Base-by-base conservation (phyloP, 2,797 vertebrate species). In the Chelidonichthys spinosus region DNA sequence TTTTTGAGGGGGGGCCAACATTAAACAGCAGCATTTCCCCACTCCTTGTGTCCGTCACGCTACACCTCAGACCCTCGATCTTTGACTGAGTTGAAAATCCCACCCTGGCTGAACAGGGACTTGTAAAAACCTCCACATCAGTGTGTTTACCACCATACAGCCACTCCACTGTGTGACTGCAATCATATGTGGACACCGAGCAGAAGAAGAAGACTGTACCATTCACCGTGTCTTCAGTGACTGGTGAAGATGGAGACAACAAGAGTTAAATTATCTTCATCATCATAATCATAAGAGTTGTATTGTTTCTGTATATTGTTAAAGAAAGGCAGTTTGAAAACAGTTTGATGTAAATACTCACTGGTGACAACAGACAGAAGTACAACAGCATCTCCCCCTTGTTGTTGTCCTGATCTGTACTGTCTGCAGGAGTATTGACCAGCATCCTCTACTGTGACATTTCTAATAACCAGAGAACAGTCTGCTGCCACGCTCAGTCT, bases 361-460 rank as follows among this genome's bases (percentile, higher is more conserved):
- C 82, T 43, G 39, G 0, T 11, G 3, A 78, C 7, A 13, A 81
- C n/a, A 42, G 63, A 70, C 13, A 52, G 74, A 35, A 0, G 0
- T 15, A 78, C 40, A 0, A 0, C 0, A 49, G 47, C 1, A 0
- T 17, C 46, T 5, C 0, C 0, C n/a, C 0, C 4, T 8, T 2
- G 18, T 42, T 4, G 0, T 11, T 0, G 0, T 36, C 15, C 60
- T 46, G 63, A 53, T 37, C 0, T 14, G 1, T 0, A n/a, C 10
- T 25, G 55, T 65, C 37, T 73, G 60, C 58, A 79, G 44, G 0
- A 0, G 36, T 85, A 83, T 1, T 0, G 7, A 55, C 49, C 62
- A 47, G 0, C 5, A 49, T 72, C 61, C 1, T 64, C 9, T 0
- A 0, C 0, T 5, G 56, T 60, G 56, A 52, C 37, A 0, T 68